These are phyloP conservation scores for Drosophila malerkotliana DNA, from an alignment of 1,140 invertebrate genomes.

Conservation along the genomic window DNA sequence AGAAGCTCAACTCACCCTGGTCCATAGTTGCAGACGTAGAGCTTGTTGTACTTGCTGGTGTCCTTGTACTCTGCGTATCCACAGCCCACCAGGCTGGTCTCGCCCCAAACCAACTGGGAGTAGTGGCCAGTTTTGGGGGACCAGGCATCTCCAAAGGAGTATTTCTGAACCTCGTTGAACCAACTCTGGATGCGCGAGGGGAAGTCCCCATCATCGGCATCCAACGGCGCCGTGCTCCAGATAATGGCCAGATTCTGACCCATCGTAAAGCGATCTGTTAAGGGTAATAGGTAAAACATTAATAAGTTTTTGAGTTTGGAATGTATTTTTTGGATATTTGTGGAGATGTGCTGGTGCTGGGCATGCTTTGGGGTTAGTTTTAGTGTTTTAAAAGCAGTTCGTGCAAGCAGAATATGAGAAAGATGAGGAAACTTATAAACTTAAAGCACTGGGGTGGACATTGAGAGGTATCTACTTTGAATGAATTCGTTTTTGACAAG, in stretches of 20 bases:
- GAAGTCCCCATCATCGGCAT: conserved; percentile 89
- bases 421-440: conserved; percentile 31
- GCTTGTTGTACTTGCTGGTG: conserved; percentile 89
- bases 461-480: not conserved
- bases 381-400: conserved; percentile 70
- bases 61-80: conserved; percentile 92
- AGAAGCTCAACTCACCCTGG: conserved; percentile 87
- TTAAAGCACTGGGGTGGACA: not conserved
- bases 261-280: conserved; percentile 89
- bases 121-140: conserved; percentile 91
- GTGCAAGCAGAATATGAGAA: conserved; percentile 24
- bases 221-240: conserved; percentile 89
- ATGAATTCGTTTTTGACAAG: too few species aligned
- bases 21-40: conserved; percentile 94
- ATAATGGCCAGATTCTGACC: conserved; percentile 93
- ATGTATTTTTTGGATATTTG: not conserved
- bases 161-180: conserved; percentile 92
- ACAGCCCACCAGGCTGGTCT: conserved; percentile 91
- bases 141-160: conserved; percentile 88
- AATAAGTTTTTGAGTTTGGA: not conserved
- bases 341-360: conserved; percentile 19
- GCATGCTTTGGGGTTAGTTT: conserved; percentile 54
- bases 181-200: conserved; percentile 89
- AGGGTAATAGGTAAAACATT: not conserved
- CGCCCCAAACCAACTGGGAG: conserved; percentile 92